Evolutionary conservation across 2,888 invertebrate genomes (phyloP), one percentile per base, ranked within the genome.

Genomic region (Drosophila multiciliata): DNA sequence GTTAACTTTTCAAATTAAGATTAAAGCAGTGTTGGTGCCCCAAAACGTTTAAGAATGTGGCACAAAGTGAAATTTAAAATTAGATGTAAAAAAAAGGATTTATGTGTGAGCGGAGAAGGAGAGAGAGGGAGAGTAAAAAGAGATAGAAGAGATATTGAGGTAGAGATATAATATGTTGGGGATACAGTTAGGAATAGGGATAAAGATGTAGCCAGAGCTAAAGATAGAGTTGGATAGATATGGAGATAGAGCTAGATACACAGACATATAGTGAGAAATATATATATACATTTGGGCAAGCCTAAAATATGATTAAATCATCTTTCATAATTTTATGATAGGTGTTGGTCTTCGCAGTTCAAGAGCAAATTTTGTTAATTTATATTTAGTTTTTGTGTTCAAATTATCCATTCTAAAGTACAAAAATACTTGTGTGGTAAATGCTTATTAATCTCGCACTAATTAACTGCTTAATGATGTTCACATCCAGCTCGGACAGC

Each of bases 381-480:
- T 26, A 4, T 3, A 15, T 23, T 36, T 45, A 26, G 36, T 58
- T 55, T 20, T 20, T 1, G 11, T 12, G 32, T 36, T 32, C 38
- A 20, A 42, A 58, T 50, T 38, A 11, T 32, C 64, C 79, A 76
- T 78, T 78, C 78, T 75, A 78, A 72, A 71, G 20, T 32, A 40
- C 60, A 59, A 26, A 36, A 12, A n/a, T 40, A 55, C 26, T 26
- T 45, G 45, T 45, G 45, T 23, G 45, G 49, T n/a, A 50, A 35
- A 17, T 26, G 33, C 55, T 32, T 58, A 69, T 67, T 42, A 35
- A 64, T 61, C 54, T 79, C 50, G 35, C 49, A 48, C 64, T 71
- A 78, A 78, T 78, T 78, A 66, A 66, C 64, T 75, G 62, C 66
- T 49, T 84, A 84, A 84, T 84, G 83, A 88, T 83, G 81, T 73